Base-by-base conservation (phyloP, 1,140 invertebrate genomes). In the Pseudobourletiella spinata region DNA sequence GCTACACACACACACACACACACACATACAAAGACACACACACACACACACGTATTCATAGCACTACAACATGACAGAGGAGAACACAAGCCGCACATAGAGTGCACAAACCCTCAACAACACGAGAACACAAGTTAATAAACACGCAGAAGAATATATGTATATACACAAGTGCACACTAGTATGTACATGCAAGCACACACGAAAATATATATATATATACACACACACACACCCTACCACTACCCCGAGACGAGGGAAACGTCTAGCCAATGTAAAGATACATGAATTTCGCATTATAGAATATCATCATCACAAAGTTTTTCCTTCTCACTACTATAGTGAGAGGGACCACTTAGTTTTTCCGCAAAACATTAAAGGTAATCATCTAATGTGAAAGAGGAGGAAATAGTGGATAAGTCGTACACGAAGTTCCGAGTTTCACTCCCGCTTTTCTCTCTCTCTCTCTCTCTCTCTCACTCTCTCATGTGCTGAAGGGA, bases 221-320 rank as follows among this genome's bases (percentile, higher is more conserved):
- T 48, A n/a, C n/a, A n/a, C n/a, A n/a, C n/a, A n/a, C n/a, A n/a
- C n/a, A n/a, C n/a, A n/a, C n/a, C n/a, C n/a, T n/a, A n/a, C n/a
- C n/a, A n/a, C n/a, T n/a, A n/a, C n/a, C n/a, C n/a, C n/a, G n/a
- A n/a, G n/a, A n/a, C 29, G 32, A 26, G n/a, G 32, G 32, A 2
- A 64, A 63, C 35, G 35, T 59, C 32, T 50, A 64, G 57, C 26
- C 59, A 66, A 63, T 62, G 59, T 30, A 66, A 66, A 58, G 65
- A 67, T 63, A 67, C 65, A 67, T 64, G 65, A 67, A 67, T 60
- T 64, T 67, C 61, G 61, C 65, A 67, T 67, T 67, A 67, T 58
- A 58, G 59, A 61, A 61, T 61, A 65, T 65, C 55, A 65, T 65
- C 55, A 65, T 61, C 30, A 58, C 51, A 67, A 67, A 67, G 65